Percentiles rank a stretch among this genome's conserved stretches.
Evolutionary conservation across 1,140 invertebrate species (phyloP).

Genomic region (Bombus sibiricus): DNA sequence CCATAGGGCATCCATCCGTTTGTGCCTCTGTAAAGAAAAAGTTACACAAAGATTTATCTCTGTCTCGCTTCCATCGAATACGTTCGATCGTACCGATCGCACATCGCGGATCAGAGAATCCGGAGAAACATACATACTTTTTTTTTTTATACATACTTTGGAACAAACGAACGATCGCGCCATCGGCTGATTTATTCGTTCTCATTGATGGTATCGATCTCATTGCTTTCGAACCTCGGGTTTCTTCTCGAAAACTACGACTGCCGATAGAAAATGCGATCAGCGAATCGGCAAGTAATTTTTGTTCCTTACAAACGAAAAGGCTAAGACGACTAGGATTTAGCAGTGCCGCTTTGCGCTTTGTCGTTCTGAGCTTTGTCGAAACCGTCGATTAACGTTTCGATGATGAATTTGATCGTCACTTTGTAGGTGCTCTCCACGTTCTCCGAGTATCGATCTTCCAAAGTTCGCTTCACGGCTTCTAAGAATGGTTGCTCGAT

Average conservation of each 20-base stretch:
- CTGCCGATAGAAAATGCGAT: not conserved
- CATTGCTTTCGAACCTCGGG: not conserved
- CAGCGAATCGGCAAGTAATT: constrained; percentile 18
- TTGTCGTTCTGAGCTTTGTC: constrained; percentile 82
- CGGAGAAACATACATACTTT: not conserved
- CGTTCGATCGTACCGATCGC: not conserved
- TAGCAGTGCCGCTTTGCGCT: constrained; percentile 63
- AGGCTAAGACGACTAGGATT: constrained; percentile 72
- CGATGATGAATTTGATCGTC: constrained; percentile 95
- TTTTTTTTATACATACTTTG: not conserved
- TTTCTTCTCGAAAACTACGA: not conserved
- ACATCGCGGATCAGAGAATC: not conserved
- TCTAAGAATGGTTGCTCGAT: constrained; percentile 94
- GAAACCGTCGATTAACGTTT: constrained; percentile 92
- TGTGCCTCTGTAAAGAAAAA: constrained; percentile 30
- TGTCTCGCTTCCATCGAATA: not conserved
- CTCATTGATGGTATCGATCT: not conserved
- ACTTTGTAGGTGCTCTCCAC: constrained; percentile 95
- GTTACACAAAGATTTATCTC: not conserved
- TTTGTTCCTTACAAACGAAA: constrained; percentile 13
- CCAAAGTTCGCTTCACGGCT: constrained; percentile 92
- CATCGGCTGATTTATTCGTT: not conserved
- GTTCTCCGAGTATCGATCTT: constrained; percentile 95
- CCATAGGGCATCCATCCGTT: not conserved
- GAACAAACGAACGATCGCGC: constrained; percentile 22